Conservation (phyloP, 2,888 invertebrate species). For the Sphaerophoria taeniata region DNA sequence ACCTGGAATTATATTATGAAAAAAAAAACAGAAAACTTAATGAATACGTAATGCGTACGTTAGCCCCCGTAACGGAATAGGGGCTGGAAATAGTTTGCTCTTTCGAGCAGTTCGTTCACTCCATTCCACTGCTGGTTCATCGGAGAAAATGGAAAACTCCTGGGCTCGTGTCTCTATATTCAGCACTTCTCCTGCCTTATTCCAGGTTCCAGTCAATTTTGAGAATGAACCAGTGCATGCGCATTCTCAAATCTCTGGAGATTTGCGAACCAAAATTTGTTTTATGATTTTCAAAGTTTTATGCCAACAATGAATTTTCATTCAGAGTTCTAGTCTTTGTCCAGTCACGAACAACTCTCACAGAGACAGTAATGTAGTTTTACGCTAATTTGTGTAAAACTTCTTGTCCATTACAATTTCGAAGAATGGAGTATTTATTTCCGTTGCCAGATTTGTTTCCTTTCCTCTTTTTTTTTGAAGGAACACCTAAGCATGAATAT, state of each 20-base stretch:
- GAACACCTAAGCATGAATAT: constrained; percentile 23
- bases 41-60: constrained; percentile 73
- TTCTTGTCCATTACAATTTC: not conserved
- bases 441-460: not conserved
- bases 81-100: constrained; percentile 43
- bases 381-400: constrained; percentile 16
- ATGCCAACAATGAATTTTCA: constrained; percentile 46
- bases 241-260: not conserved
- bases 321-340: constrained; percentile 41
- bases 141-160: constrained; percentile 37
- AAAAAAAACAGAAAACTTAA: constrained; percentile 37
- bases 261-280: not conserved
- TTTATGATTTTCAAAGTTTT: constrained; percentile 8
- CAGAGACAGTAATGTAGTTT: not conserved
- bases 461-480: not conserved
- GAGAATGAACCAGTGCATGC: constrained; percentile 46
- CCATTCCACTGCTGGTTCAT: constrained; percentile 32
- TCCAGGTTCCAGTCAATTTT: constrained; percentile 41
- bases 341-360: constrained; percentile 15
- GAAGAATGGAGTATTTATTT: not conserved
- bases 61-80: constrained; percentile 23
- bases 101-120: constrained; percentile 64
- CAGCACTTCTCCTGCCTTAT: constrained; percentile 63
- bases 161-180: constrained; percentile 62
- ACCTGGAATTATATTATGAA: constrained; percentile 37